phyloP scores from a whole-genome alignment of 2,797 vertebrate species.

The Halcyon badia region DNA sequence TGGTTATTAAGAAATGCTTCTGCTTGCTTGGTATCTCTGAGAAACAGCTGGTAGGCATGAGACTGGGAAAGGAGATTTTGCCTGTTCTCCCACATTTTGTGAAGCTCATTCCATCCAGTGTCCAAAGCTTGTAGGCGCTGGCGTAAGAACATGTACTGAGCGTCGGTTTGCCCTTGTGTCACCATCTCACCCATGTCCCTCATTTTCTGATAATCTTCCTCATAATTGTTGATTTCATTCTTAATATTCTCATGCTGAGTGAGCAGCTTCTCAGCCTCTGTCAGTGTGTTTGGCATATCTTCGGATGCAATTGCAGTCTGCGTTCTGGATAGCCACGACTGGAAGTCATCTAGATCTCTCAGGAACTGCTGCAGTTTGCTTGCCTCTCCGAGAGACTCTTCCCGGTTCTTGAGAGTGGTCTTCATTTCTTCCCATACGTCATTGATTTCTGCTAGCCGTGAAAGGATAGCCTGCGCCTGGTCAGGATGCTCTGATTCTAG shows the following conservation, averaged over 20 bases:
- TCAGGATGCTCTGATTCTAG: conserved; percentile 92
- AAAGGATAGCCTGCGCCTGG: conserved; percentile 92
- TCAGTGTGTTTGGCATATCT: conserved; percentile 96
- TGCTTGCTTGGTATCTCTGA: conserved; percentile 93
- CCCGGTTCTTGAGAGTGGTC: conserved; percentile 92
- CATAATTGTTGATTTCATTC: conserved; percentile 96
- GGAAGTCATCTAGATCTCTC: conserved; percentile 96
- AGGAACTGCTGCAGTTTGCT: conserved; percentile 99
- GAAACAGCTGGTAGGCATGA: conserved; percentile 96
- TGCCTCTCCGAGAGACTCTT: conserved; percentile 96
- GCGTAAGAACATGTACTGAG: conserved; percentile 97
- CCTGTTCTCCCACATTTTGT: conserved; percentile 99
- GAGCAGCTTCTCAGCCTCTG: conserved; percentile 96
- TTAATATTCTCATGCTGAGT: conserved; percentile 96
- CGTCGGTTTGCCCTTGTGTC: conserved; percentile 95
- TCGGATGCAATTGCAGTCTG: conserved; percentile 97
- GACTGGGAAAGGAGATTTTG: conserved; percentile 96
- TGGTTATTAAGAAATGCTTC: conserved; percentile 92
- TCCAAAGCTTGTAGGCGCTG: conserved; percentile 96
- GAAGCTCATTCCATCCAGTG: conserved; percentile 98
- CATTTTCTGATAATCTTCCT: conserved; percentile 99
- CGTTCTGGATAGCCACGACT: conserved; percentile 96
- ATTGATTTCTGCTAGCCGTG: conserved; percentile 90
- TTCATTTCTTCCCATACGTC: conserved; percentile 98
- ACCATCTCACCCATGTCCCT: conserved; percentile 99